These are phyloP conservation scores for Lampris incognitus DNA, from an alignment of 2,113 vertebrate genomes.

Conservation along the genomic window DNA sequence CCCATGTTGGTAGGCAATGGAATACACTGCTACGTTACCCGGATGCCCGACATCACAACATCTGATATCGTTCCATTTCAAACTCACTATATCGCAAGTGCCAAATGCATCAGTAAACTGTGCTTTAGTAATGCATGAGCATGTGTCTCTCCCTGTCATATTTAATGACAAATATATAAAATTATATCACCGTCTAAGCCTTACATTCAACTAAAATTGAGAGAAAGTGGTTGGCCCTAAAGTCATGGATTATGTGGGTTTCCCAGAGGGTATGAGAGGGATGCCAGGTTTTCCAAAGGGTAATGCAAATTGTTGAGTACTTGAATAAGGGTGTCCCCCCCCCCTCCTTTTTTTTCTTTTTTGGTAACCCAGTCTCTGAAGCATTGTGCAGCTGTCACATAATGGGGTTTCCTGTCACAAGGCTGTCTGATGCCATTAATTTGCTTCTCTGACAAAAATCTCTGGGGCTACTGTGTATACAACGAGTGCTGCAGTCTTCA, in stretches of 20 bases:
- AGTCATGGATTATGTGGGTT: slow-evolving; percentile 25
- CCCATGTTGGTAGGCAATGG: no score
- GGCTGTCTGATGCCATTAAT: slow-evolving; percentile 74
- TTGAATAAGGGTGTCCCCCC: slow-evolving; percentile 14
- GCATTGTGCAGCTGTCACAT: slow-evolving; percentile 54
- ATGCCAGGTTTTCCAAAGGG: slow-evolving; percentile 24
- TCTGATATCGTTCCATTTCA: no score
- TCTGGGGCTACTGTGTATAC: slow-evolving; percentile 43
- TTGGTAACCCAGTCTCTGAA: slow-evolving; percentile 43
- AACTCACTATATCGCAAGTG: no score
- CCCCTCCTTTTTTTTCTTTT: slow-evolving; percentile 20
- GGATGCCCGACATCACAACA: no score
- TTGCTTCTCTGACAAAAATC: slow-evolving; percentile 56
- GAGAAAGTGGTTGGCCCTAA: slow-evolving; percentile 2
- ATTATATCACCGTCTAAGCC: background rate
- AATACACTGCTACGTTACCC: no score
- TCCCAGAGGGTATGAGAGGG: slow-evolving; percentile 13
- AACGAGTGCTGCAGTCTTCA: slow-evolving; percentile 39
- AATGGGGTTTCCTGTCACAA: slow-evolving; percentile 67
- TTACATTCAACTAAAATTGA: background rate
- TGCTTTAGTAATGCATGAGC: background rate
- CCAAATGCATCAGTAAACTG: no score
- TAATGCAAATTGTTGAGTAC: slow-evolving; percentile 12
- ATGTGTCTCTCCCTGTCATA: background rate
- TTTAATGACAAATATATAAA: background rate